Percentiles rank a stretch among this genome's conserved stretches.
These are phyloP conservation scores for Melinaea marsaeus DNA, from an alignment of 2,888 invertebrate genomes.

Conservation along the genomic window DNA sequence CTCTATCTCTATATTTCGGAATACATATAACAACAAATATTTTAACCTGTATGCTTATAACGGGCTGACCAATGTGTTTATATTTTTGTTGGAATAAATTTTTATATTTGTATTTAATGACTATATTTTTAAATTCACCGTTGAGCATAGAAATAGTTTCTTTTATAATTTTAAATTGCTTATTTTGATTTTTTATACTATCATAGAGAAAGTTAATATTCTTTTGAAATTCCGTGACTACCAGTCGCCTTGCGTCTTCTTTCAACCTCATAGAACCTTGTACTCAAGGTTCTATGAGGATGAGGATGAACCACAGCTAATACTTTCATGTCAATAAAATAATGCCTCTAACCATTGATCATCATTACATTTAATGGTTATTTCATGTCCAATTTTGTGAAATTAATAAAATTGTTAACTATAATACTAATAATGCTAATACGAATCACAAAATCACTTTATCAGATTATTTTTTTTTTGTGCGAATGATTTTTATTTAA, in stretches of 20 bases:
- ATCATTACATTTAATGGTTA: background rate
- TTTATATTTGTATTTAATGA: too few species aligned
- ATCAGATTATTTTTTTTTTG: too few species aligned
- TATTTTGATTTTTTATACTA: too few species aligned
- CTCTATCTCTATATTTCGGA: background rate
- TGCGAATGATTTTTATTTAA: too few species aligned
- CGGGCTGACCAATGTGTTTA: too few species aligned
- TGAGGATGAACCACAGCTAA: background rate
- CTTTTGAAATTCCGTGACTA: slow-evolving; percentile 11
- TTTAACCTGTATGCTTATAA: too few species aligned
- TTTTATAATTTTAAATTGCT: too few species aligned
- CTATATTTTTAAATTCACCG: too few species aligned
- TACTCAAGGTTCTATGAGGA: too few species aligned
- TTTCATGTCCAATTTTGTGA: background rate
- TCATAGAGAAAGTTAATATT: slow-evolving; percentile 28
- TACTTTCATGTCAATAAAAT: background rate
- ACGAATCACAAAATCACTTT: too few species aligned
- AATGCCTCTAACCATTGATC: background rate
- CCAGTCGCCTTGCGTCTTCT: slow-evolving; percentile 28
- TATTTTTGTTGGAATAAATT: too few species aligned
- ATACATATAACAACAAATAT: background rate
- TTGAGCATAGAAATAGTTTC: too few species aligned
- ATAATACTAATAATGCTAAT: background rate
- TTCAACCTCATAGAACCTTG: slow-evolving; percentile 24
- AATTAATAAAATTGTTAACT: slow-evolving; percentile 4